Evolutionary conservation across 2,888 invertebrate species (phyloP).

Genomic region (Machimus rusticus): DNA sequence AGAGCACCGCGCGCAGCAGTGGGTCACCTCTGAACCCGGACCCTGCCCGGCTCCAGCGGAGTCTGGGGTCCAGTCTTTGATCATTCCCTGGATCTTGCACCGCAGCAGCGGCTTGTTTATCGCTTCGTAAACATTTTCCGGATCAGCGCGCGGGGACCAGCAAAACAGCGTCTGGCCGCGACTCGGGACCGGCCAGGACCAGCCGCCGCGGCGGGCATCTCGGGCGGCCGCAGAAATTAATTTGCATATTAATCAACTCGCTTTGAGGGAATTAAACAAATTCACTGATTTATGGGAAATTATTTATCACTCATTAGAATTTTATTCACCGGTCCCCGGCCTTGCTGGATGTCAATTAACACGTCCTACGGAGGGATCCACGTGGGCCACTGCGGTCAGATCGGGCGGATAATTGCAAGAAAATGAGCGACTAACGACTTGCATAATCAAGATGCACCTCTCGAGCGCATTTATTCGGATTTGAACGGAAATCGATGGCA

Average conservation of each 20-base stretch:
- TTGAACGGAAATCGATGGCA: neutral
- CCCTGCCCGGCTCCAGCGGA: neutral
- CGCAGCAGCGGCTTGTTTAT: conserved; percentile 12
- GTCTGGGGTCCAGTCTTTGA: neutral
- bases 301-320: conserved; percentile 55
- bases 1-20: conserved; percentile 25
- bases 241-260: conserved; percentile 48
- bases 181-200: neutral
- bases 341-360: conserved; percentile 12
- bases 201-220: neutral
- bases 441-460: conserved; percentile 7
- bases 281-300: conserved; percentile 54
- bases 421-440: conserved; percentile 11
- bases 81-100: neutral
- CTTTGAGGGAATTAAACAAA: conserved; percentile 44
- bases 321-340: conserved; percentile 25
- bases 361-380: conserved; percentile 6
- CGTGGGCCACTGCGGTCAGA: neutral
- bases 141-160: neutral
- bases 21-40: conserved; percentile 3
- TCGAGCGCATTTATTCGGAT: neutral
- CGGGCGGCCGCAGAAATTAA: conserved; percentile 42
- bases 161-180: neutral
- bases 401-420: conserved; percentile 2
- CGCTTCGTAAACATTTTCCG: conserved; percentile 22